phyloP scores from a whole-genome alignment of 1,140 invertebrate species.

The Leptoteleia sp. region DNA sequence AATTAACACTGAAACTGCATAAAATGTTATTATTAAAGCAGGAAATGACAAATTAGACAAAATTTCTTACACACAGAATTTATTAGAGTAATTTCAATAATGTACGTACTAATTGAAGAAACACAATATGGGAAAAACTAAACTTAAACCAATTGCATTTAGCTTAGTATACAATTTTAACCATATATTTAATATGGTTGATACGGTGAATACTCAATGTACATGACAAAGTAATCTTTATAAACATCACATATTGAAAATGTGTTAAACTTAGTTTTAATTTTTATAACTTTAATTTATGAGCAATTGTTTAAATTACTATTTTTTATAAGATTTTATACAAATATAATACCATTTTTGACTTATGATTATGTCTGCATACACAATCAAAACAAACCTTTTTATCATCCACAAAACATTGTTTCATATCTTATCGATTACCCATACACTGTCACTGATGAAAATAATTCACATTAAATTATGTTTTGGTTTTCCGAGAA shows the following conservation, averaged over 20 bases:
- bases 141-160: too few relatives aligned
- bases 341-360: too few relatives aligned
- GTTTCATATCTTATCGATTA: conserved; percentile 53
- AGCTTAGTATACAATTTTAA: background rate
- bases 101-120: too few relatives aligned
- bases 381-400: conserved; percentile 6
- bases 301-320: too few relatives aligned
- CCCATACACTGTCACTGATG: conserved; percentile 45
- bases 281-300: background rate
- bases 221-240: too few relatives aligned
- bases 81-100: background rate
- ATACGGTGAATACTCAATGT: too few relatives aligned
- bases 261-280: background rate
- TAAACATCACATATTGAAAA: conserved; percentile 8
- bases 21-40: conserved; percentile 37
- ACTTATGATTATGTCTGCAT: too few relatives aligned
- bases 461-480: conserved; percentile 73
- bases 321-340: too few relatives aligned
- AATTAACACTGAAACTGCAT: conserved; percentile 42
- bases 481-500: conserved; percentile 80
- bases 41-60: conserved; percentile 56
- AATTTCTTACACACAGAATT: conserved; percentile 25
- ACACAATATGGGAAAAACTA: too few relatives aligned
- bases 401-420: conserved; percentile 43
- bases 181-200: too few relatives aligned